A percentile compares a stretch with the other conserved stretches of the same genome.
phyloP scores from a whole-genome alignment of 2,113 vertebrate genomes.

The Geococcyx californianus region DNA sequence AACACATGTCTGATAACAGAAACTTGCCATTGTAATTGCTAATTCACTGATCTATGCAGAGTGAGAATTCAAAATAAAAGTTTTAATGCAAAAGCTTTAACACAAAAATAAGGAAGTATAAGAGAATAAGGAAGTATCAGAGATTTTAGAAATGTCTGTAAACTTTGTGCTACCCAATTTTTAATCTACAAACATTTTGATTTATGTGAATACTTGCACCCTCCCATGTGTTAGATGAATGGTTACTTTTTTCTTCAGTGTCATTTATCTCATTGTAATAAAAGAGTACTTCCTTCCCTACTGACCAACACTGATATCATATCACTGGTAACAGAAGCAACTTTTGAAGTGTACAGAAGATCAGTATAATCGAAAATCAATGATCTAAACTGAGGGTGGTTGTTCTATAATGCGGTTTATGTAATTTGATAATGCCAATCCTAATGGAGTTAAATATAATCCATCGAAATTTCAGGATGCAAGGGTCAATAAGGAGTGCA shows the following conservation, averaged over 20 bases:
- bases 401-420: slow-evolving; percentile 75
- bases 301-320: slow-evolving; percentile 29
- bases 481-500: slow-evolving; percentile 84
- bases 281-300: neutral
- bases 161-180: neutral
- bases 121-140: neutral
- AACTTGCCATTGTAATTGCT: neutral
- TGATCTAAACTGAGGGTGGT: slow-evolving; percentile 71
- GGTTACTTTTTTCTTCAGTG: neutral
- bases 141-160: neutral
- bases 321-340: slow-evolving; percentile 17
- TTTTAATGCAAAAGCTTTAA: neutral
- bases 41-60: neutral
- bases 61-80: neutral
- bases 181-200: neutral
- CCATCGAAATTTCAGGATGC: slow-evolving; percentile 88
- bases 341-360: slow-evolving; percentile 17
- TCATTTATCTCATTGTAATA: neutral
- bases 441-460: slow-evolving; percentile 94
- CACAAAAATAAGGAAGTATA: neutral
- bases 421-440: slow-evolving; percentile 96
- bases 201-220: neutral
- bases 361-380: slow-evolving; percentile 93
- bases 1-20: neutral
- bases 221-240: neutral